Base-by-base conservation (phyloP, 2,888 invertebrate species). In the Polydrusus pterygomalis region DNA sequence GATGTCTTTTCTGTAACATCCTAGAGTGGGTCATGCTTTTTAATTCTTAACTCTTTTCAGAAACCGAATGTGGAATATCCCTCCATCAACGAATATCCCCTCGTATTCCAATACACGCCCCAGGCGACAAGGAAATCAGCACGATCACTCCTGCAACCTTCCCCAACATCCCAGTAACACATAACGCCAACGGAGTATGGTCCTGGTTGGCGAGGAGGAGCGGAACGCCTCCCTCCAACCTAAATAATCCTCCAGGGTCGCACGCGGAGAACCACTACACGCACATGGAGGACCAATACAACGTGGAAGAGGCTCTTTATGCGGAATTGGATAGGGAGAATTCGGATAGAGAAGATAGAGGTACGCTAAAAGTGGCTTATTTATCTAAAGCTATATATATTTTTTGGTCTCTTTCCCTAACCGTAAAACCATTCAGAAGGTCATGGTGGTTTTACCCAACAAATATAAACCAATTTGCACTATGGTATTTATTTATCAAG, bases 261-360 rank as follows among this genome's bases (percentile, higher is more conserved):
- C 89, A 89, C 3, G 92, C 91, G 13, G 92, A 93, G 86, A 93
- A 93, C 84, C 93, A 93, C 85, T 93, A 93, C 85, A 93, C 93
- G 7, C 92, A 92, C 84, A 92, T 93, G 91, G 92, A 92, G 79
- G 91, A 91, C 82, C 90, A 81, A 78, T 77, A 90, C 84, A 89
- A 89, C 79, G 89, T 89, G 17, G 90, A 89, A 11, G 92, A 92
- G 82, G 93, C 93, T 0, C 88, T 93, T 15, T 93, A 93, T 84
- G 93, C 93, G 8, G 93, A 93, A 86, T 86, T 93, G 80, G 93
- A 93, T 85, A 89, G 91, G 60, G 91, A 92, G 25, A 85, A 84
- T 70, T 82, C 82, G 0, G 76, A 80, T 8, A 81, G 77, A 43
- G 79, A 77, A 30, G 82, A 82, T 64, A 69, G 68, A 69, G 75